A percentile compares a stretch with the other conserved stretches of the same genome.
Conservation (phyloP, 2,888 invertebrate species). For the Nomada ruficornis region DNA sequence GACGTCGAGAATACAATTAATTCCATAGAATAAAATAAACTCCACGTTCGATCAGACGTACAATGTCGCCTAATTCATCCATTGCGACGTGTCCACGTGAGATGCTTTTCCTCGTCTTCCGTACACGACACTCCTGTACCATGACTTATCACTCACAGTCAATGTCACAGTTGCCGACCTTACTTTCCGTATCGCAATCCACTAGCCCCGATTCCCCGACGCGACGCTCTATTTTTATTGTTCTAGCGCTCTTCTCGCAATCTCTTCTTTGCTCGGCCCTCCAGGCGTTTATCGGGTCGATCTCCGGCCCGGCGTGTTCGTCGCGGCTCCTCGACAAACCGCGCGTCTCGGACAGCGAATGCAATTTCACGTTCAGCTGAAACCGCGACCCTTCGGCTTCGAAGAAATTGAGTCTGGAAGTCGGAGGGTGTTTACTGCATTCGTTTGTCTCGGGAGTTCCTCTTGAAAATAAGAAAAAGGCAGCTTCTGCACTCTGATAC, state of each 20-base stretch:
- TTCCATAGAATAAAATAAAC: not conserved
- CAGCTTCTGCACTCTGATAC: not conserved
- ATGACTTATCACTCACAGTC: conserved; percentile 30
- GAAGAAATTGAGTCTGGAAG: not conserved
- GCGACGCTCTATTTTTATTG: conserved; percentile 47
- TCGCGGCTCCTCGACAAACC: conserved; percentile 13
- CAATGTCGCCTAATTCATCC: not conserved
- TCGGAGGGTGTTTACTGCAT: not conserved
- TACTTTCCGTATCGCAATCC: conserved; percentile 27
- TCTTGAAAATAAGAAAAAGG: too few species aligned
- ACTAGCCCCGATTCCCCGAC: conserved; percentile 24
- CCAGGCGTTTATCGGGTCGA: conserved; percentile 26
- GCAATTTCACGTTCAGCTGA: conserved; percentile 42
- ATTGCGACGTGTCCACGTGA: not conserved
- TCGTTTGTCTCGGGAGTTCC: not conserved
- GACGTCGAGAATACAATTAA: not conserved
- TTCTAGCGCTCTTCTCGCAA: conserved; percentile 34
- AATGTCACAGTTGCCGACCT: conserved; percentile 20
- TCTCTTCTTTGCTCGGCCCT: conserved; percentile 14
- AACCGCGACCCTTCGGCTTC: conserved; percentile 16
- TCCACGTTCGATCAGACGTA: not conserved
- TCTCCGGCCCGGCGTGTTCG: conserved; percentile 2
- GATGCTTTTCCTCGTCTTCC: not conserved
- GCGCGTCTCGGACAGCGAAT: conserved; percentile 33
- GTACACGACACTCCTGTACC: not conserved